Base-by-base conservation (phyloP, 2,888 invertebrate genomes). In the Gerosis bhagava region DNA sequence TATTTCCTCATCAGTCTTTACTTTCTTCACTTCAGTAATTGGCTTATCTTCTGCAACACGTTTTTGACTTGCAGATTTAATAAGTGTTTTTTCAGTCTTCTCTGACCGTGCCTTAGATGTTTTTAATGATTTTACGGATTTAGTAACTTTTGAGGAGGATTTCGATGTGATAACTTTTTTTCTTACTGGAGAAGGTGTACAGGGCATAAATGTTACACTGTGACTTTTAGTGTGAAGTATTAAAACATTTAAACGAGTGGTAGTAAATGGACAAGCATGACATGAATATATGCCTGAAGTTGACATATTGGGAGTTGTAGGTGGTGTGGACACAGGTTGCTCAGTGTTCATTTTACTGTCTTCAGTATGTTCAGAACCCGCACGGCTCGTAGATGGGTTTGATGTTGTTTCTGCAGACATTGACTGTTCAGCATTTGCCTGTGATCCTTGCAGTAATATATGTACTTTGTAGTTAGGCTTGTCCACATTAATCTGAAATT, bases 201-300 rank as follows among this genome's bases (percentile, higher is more conserved):
- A 89, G 19, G 86, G 80, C 31, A 70, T 71, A 59, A 76, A 86
- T 36, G 90, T 90, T 43, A 89, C 81, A 60, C 91, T 90, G 65
- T 95, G 95, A 57, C 91, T 91, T 80, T 94, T 94, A 50, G 92
- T 92, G 67, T 96, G 95, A 54, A 93, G 77, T 53, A 94, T 92
- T 66, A 95, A 90, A 29, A 94, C 93, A 71, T 95, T 95, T 15
- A 95, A 81, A 17, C 95, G 90, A 10, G 90, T 84, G 19, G 94
- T 92, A 15, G 91, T 90, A 65, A 94, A 95, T 41, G 83, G 72
- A 64, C 94, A 94, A 21, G 91, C 74, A 59, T 90, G 91, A 67
- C 94, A 94, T 22, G 91, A 87, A 68, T 92, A 94, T 19, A 70
- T 69, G 46, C 82, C 87, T 22, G 77, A 60, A 56, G 63, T 72